Evolutionary conservation across 2,888 invertebrate genomes (phyloP).

Genomic region (Parnassius smintheus): DNA sequence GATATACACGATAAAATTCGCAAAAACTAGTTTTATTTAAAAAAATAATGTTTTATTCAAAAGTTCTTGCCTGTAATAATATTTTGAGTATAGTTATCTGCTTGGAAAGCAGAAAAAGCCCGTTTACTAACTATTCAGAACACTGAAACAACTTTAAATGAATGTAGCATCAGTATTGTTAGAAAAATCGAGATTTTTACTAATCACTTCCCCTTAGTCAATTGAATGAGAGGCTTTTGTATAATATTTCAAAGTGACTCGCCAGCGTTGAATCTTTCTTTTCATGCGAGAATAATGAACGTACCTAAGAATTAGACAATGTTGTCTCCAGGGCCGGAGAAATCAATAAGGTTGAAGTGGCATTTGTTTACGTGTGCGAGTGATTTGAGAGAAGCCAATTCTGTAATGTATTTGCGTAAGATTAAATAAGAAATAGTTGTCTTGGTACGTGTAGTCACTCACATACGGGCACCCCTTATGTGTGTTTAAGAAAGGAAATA

Average conservation of each 20-base stretch:
- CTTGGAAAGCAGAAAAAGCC: too few species aligned
- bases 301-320: background rate
- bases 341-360: background rate
- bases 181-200: background rate
- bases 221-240: background rate
- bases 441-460: too few species aligned
- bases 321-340: background rate
- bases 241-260: background rate
- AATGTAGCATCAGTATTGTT: background rate
- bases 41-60: too few species aligned
- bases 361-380: background rate
- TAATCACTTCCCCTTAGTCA: background rate
- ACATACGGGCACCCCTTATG: too few species aligned
- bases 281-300: background rate
- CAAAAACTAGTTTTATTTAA: too few species aligned
- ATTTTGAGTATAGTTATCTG: too few species aligned
- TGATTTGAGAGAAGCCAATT: background rate
- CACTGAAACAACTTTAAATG: too few species aligned
- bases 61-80: too few species aligned
- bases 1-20: too few species aligned
- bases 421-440: background rate
- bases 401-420: background rate
- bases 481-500: too few species aligned
- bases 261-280: background rate
- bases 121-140: too few species aligned